Evolutionary conservation across 2,797 vertebrate species (phyloP).

Genomic region (Salarias fasciatus): DNA sequence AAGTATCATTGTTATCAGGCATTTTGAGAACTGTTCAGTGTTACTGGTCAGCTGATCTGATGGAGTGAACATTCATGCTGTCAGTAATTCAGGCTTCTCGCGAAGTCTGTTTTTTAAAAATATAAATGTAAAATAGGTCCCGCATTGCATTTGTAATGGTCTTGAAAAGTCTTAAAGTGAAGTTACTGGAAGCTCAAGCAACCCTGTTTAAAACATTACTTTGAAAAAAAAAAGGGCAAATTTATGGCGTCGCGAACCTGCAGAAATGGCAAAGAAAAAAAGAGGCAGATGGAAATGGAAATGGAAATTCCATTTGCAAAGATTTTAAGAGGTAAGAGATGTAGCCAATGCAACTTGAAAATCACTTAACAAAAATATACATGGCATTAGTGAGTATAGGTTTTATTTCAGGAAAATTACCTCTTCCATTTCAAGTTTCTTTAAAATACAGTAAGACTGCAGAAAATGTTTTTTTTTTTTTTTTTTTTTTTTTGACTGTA

Average conservation of each 20-base stretch:
- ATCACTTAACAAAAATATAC: conserved; percentile 28
- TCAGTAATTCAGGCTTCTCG: too few relatives aligned
- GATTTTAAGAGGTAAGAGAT: conserved; percentile 33
- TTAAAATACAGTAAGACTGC: background rate
- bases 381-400: conserved; percentile 20
- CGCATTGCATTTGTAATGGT: too few relatives aligned
- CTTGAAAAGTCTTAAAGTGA: too few relatives aligned
- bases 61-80: too few relatives aligned
- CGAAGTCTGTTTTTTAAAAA: too few relatives aligned
- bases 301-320: conserved; percentile 36
- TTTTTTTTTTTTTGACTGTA: conserved; percentile 21
- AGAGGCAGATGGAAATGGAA: conserved; percentile 10
- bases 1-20: too few relatives aligned
- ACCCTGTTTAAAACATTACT: too few relatives aligned
- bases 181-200: too few relatives aligned
- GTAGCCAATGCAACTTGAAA: conserved; percentile 35
- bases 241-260: background rate
- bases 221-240: background rate
- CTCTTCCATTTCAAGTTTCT: conserved; percentile 24
- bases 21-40: too few relatives aligned
- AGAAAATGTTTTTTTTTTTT: too few relatives aligned
- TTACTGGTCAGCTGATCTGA: too few relatives aligned
- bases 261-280: conserved; percentile 16
- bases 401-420: conserved; percentile 24
- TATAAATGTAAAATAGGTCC: too few relatives aligned